Conservation (phyloP, 2,888 invertebrate species). For the Drosophila monieri region DNA sequence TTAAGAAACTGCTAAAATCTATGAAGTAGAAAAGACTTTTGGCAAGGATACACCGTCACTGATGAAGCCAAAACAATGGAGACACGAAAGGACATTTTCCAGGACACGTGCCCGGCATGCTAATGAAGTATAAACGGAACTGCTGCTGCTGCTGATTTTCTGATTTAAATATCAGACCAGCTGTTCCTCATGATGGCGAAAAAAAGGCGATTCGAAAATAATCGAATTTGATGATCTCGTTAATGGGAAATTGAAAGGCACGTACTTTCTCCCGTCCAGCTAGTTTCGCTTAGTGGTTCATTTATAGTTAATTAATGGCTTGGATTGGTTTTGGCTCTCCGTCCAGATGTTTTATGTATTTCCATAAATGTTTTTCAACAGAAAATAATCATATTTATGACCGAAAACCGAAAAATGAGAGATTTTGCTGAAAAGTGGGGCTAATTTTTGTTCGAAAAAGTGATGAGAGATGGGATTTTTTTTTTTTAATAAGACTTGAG, state of each 20-base stretch:
- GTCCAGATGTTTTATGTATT: constrained; percentile 50
- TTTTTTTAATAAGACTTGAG: background rate
- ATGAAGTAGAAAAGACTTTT: background rate
- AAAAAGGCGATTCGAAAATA: constrained; percentile 2
- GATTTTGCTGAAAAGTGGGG: background rate
- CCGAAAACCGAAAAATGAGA: background rate
- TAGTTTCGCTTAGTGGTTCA: constrained; percentile 21
- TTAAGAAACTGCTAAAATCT: background rate
- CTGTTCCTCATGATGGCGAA: background rate
- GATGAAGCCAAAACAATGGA: background rate
- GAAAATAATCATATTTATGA: constrained; percentile 28
- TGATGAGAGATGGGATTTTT: background rate
- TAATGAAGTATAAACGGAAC: constrained; percentile 41
- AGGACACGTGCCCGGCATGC: constrained; percentile 59
- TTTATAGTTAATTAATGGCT: constrained; percentile 49
- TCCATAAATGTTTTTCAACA: constrained; percentile 45
- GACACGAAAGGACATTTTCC: constrained; percentile 15
- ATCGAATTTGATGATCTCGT: constrained; percentile 68
- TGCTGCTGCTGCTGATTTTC: background rate
- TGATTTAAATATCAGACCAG: constrained; percentile 55
- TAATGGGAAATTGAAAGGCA: constrained; percentile 61
- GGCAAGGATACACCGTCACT: background rate
- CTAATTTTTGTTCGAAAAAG: background rate
- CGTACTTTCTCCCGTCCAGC: constrained; percentile 39
- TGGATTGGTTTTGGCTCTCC: constrained; percentile 10